Percentiles rank a stretch among this genome's conserved stretches.
phyloP scores from a whole-genome alignment of 2,797 vertebrate genomes.

The Poeciliopsis gracilis region DNA sequence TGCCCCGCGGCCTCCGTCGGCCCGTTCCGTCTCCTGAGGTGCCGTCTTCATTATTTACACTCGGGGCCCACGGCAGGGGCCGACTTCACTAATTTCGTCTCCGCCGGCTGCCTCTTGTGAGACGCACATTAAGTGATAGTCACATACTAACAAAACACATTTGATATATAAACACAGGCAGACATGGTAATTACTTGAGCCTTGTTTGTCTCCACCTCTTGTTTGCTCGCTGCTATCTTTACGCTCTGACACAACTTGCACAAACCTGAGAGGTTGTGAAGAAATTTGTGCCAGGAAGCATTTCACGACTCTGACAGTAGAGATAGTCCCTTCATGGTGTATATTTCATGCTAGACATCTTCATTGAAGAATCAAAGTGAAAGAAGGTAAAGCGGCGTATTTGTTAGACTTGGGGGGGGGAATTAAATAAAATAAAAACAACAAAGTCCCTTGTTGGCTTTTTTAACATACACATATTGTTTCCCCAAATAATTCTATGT shows the following conservation, averaged over 20 bases:
- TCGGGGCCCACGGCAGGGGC: constrained; percentile 30
- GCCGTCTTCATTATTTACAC: constrained; percentile 73
- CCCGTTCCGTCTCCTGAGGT: constrained; percentile 53
- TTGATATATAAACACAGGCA: neutral
- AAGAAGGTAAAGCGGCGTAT: constrained; percentile 1
- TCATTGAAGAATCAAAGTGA: constrained; percentile 16
- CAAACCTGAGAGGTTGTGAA: constrained; percentile 20
- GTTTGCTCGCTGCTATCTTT: constrained; percentile 18
- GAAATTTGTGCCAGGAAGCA: constrained; percentile 8
- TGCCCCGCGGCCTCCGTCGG: constrained; percentile 26
- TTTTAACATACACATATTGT: neutral
- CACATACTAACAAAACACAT: constrained; percentile 18
- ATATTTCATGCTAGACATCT: constrained; percentile 13
- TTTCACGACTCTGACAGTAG: constrained; percentile 1
- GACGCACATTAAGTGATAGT: constrained; percentile 5
- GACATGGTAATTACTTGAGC: constrained; percentile 13
- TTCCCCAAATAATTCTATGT: constrained; percentile 28
- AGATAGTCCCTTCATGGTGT: constrained; percentile 9
- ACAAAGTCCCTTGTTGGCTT: neutral
- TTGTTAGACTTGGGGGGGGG: neutral
- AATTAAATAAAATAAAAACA: neutral
- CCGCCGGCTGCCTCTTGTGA: constrained; percentile 21
- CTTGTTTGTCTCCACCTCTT: constrained; percentile 6
- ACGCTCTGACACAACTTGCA: constrained; percentile 1
- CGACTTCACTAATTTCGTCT: constrained; percentile 43